Conservation (phyloP, 2,797 vertebrate species). For the Bufotes viridis region DNA sequence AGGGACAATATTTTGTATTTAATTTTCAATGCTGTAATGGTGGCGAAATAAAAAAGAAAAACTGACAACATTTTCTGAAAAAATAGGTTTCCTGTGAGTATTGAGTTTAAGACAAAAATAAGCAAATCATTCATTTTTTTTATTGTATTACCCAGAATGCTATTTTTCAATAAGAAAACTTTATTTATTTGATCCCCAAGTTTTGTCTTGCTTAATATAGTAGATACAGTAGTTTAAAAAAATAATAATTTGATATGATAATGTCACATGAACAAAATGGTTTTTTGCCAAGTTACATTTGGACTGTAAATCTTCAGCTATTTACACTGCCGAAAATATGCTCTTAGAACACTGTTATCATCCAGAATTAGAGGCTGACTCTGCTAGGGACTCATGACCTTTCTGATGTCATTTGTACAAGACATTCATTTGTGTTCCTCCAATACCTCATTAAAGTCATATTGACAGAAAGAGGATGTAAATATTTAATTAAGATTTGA, state of each 20-base stretch:
- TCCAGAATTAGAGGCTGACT: not conserved
- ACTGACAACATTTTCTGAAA: too few relatives aligned
- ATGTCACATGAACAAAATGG: not conserved
- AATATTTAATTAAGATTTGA: conserved; percentile 48
- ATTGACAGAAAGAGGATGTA: conserved; percentile 36
- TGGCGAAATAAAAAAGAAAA: too few relatives aligned
- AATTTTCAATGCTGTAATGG: too few relatives aligned
- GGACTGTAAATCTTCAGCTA: conserved; percentile 4
- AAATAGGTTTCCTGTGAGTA: too few relatives aligned
- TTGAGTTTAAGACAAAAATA: too few relatives aligned
- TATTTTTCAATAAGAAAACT: too few relatives aligned
- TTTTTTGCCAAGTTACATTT: not conserved
- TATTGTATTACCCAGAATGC: too few relatives aligned
- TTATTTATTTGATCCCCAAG: too few relatives aligned
- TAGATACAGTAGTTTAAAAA: not conserved
- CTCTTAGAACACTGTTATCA: not conserved
- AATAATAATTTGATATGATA: not conserved
- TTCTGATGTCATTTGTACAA: conserved; percentile 32
- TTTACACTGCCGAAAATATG: not conserved
- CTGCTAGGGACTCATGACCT: conserved; percentile 24
- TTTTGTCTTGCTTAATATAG: too few relatives aligned
- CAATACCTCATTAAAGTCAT: conserved; percentile 22
- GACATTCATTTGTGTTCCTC: not conserved
- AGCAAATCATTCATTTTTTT: too few relatives aligned
- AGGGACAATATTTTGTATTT: too few relatives aligned